phyloP scores from a whole-genome alignment of 2,797 vertebrate species.

The Premnoplex brunnescens region DNA sequence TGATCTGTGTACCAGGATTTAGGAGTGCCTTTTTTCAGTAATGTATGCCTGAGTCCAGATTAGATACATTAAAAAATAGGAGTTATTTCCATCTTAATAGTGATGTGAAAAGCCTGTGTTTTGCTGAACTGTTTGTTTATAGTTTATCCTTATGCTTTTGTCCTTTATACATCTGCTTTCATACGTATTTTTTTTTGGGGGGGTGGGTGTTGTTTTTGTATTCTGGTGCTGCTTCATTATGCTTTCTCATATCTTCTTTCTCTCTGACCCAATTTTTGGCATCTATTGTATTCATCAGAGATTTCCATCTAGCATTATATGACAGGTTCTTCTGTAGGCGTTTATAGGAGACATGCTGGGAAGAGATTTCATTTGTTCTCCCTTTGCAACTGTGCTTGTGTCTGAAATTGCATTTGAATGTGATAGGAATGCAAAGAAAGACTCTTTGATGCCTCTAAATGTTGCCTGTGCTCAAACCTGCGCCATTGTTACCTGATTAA shows the following conservation, averaged over 20 bases:
- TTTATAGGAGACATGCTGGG: not conserved
- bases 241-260: not conserved
- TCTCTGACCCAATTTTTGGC: not conserved
- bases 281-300: not conserved
- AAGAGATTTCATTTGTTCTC: constrained; percentile 10
- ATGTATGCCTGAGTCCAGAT: not conserved
- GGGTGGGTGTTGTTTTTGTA: not conserved
- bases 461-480: not conserved
- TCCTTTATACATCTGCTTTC: not conserved
- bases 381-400: not conserved
- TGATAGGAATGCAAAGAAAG: not conserved
- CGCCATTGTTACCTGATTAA: not conserved
- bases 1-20: not conserved
- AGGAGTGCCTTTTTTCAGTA: not conserved
- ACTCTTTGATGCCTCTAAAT: not conserved
- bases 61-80: not conserved
- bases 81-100: not conserved
- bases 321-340: not conserved
- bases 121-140: not conserved
- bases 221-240: not conserved
- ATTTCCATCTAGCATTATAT: not conserved
- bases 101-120: not conserved
- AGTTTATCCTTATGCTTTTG: not conserved
- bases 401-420: not conserved
- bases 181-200: not conserved